Evolutionary conservation across 2,797 vertebrate genomes (phyloP), one percentile per base, ranked within the genome.

Genomic region (Neomorphus geoffroyi): DNA sequence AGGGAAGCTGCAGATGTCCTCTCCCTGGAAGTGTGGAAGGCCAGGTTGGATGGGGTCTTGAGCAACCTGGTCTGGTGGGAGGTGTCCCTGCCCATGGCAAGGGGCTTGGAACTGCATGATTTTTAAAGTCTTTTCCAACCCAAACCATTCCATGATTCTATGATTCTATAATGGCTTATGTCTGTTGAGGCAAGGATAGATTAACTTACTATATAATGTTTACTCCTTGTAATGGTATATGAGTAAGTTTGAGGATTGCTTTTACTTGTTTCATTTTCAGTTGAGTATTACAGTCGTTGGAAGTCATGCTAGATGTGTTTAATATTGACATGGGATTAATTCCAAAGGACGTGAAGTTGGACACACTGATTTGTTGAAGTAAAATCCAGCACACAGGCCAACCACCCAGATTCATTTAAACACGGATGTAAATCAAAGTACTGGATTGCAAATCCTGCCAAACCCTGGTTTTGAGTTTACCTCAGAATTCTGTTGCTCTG

Each of bases 231-330:
- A 85, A 77, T 73, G 24, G 19, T 48, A 15, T 82, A 60, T 21
- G 79, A 32, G 19, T 84, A 83, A 83, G 13, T 70, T 8, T 74
- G 37, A 18, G 39, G 32, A 39, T 73, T 92, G 57, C 46, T 93
- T 90, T 79, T 79, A 22, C 35, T 90, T 82, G 26, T 54, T 88
- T 82, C 8, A 33, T 80, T 93, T 94, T 85, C 37, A 77, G 7
- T 57, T 92, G 71, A 37, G 24, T 92, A 78, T 80, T 82, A 61
- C 69, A 73, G 41, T 37, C 50, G 33, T 58, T 89, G 30, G 37
- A 95, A 95, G 69, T 50, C 79, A 85, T 78, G 72, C 50, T 77
- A 65, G 60, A 64, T 73, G n/a, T 82, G 35, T 80, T 91, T 94
- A 77, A 64, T 88, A 94, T 80, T 90, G 69, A 80, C 48, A 54